These are phyloP conservation scores for Epinotia bilunana DNA, from an alignment of 2,888 invertebrate genomes.

Conservation along the genomic window DNA sequence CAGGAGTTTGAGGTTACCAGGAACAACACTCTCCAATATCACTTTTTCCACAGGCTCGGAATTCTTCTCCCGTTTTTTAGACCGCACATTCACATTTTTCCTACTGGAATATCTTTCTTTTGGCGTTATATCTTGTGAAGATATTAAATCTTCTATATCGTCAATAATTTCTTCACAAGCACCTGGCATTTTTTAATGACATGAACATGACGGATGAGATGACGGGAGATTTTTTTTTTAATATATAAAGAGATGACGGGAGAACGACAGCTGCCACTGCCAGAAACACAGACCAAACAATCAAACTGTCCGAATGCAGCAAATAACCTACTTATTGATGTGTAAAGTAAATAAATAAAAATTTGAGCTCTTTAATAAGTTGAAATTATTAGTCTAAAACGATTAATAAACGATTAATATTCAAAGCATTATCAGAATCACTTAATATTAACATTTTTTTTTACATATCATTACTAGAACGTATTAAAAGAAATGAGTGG, in stretches of 20 bases:
- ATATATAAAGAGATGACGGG: too few relatives aligned
- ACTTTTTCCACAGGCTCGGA: constrained; percentile 73
- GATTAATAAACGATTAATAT: not conserved
- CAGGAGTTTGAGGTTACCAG: constrained; percentile 75
- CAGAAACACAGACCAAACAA: not conserved
- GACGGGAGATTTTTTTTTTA: too few relatives aligned
- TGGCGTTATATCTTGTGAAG: constrained; percentile 90
- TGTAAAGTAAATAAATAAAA: not conserved
- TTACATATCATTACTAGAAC: too few relatives aligned
- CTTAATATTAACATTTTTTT: not conserved
- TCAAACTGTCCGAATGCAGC: constrained; percentile 13
- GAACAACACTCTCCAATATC: constrained; percentile 85
- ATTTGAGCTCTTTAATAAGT: not conserved
- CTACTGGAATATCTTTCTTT: constrained; percentile 90
- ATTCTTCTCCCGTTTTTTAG: constrained; percentile 78
- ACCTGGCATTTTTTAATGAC: constrained; percentile 83
- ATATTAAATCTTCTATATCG: constrained; percentile 94
- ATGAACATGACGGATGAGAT: too few relatives aligned
- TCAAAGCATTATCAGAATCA: not conserved
- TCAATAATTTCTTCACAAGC: constrained; percentile 89
- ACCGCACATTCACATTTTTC: constrained; percentile 88
- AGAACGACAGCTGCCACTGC: constrained; percentile 19
- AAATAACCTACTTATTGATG: not conserved
- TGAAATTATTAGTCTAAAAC: not conserved
- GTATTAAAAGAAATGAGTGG: not conserved